Percentiles rank a stretch among this genome's conserved stretches.
These are phyloP conservation scores for Centruroides sculpturatus DNA, from an alignment of 1,140 invertebrate species.

Conservation along the genomic window DNA sequence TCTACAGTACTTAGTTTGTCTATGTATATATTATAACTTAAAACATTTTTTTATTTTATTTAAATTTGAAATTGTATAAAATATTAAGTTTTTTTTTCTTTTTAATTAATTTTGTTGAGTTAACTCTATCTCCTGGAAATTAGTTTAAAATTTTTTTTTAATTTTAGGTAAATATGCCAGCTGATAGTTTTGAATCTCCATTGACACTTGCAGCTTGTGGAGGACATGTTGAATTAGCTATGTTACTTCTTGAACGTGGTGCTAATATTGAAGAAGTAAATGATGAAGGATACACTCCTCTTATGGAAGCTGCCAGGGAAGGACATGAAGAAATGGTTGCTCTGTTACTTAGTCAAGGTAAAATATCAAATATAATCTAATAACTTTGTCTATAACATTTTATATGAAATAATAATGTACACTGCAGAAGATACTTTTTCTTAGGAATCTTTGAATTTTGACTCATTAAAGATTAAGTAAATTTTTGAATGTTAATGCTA, in stretches of 20 bases:
- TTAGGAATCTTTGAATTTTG: no score
- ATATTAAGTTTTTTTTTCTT: no score
- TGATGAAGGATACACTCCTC: constrained; percentile 97
- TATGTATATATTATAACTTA: neutral
- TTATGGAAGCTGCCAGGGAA: constrained; percentile 96
- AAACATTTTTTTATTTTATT: neutral
- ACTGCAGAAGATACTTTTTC: no score
- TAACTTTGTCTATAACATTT: no score
- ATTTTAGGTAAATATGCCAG: constrained; percentile 85
- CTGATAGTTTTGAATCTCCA: constrained; percentile 97
- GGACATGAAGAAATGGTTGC: constrained; percentile 98
- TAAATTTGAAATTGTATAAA: no score
- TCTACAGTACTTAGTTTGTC: no score
- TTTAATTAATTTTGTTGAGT: no score
- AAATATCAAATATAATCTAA: neutral
- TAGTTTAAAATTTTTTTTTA: constrained; percentile 5
- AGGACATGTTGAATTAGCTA: constrained; percentile 91
- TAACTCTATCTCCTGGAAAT: neutral
- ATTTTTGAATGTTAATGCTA: no score
- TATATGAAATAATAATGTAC: no score
- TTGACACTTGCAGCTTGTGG: constrained; percentile 95
- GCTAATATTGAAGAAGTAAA: constrained; percentile 98
- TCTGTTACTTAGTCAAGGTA: constrained; percentile 74
- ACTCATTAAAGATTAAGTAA: no score
- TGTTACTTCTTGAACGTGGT: constrained; percentile 84